These are phyloP conservation scores for Dugesia japonica DNA, from an alignment of 2,888 invertebrate species.

Conservation along the genomic window DNA sequence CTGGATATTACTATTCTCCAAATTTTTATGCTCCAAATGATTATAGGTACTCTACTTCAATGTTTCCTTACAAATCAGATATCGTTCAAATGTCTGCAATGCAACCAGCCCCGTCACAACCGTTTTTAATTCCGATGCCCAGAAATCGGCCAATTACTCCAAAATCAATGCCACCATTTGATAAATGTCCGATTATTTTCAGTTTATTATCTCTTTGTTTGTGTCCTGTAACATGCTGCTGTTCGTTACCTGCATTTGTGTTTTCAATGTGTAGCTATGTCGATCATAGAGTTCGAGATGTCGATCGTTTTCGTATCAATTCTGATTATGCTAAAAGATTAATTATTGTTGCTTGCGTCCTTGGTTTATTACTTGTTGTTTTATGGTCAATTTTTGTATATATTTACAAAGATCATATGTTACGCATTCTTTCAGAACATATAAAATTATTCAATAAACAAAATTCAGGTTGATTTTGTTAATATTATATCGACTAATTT, in stretches of 20 bases:
- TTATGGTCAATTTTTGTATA: slow-evolving; percentile 2
- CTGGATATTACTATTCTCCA: not conserved
- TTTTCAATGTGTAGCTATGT: slow-evolving; percentile 25
- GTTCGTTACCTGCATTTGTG: slow-evolving; percentile 25
- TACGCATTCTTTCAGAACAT: slow-evolving; percentile 3
- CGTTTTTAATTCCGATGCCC: not conserved
- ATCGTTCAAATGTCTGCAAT: not conserved
- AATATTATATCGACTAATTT: not conserved
- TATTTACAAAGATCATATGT: slow-evolving; percentile 7
- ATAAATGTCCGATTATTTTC: slow-evolving; percentile 25
- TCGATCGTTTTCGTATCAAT: slow-evolving; percentile 25
- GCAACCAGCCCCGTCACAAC: not conserved
- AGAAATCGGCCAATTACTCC: not conserved
- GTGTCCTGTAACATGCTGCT: slow-evolving; percentile 22
- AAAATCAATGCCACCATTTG: slow-evolving; percentile 26
- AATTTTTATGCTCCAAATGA: not conserved
- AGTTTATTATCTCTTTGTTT: slow-evolving; percentile 17
- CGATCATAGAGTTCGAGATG: slow-evolving; percentile 25
- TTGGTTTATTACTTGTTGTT: slow-evolving; percentile 11
- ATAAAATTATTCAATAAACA: not conserved
- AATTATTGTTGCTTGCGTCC: slow-evolving; percentile 21
- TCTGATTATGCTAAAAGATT: slow-evolving; percentile 23
- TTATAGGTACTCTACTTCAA: not conserved
- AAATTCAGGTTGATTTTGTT: not conserved
- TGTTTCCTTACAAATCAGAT: not conserved